phyloP scores from a whole-genome alignment of 2,113 vertebrate genomes.

The Hiodon alosoides region DNA sequence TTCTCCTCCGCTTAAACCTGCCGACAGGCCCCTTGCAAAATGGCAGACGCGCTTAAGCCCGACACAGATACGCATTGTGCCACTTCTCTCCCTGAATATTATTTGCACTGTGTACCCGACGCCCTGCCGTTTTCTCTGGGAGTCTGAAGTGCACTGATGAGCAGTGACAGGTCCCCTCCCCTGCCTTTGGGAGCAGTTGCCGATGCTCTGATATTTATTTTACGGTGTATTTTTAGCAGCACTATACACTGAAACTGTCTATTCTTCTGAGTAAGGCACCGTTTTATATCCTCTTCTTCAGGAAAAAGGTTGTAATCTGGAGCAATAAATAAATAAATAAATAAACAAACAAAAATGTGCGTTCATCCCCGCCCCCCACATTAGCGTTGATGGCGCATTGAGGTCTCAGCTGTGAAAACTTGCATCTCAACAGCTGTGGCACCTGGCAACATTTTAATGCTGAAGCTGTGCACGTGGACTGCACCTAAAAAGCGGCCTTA shows the following conservation, averaged over 20 bases:
- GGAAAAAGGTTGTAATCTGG: not conserved
- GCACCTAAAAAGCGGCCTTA: not conserved
- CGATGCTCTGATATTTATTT: not conserved
- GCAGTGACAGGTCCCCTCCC: not conserved
- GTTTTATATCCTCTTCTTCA: not conserved
- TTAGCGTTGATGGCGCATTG: constrained; percentile 1
- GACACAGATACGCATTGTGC: not conserved
- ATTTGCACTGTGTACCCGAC: not conserved
- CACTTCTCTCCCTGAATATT: not conserved
- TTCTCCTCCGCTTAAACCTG: constrained; percentile 6
- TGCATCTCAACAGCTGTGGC: not conserved
- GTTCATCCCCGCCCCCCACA: too few species aligned
- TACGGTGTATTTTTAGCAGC: constrained; percentile 10
- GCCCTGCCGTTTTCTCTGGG: not conserved
- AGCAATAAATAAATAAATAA: too few species aligned
- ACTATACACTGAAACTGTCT: not conserved
- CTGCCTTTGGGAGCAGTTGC: not conserved
- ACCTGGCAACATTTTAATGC: not conserved
- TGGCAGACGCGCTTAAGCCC: not conserved
- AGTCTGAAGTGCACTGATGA: not conserved
- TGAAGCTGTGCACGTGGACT: not conserved
- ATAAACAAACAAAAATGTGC: too few species aligned
- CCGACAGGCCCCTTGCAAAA: not conserved
- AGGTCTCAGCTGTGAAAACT: not conserved
- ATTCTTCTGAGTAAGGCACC: not conserved